A percentile compares a stretch with the other conserved stretches of the same genome.
phyloP scores from a whole-genome alignment of 2,888 invertebrate genomes.

The Cantharis rustica region DNA sequence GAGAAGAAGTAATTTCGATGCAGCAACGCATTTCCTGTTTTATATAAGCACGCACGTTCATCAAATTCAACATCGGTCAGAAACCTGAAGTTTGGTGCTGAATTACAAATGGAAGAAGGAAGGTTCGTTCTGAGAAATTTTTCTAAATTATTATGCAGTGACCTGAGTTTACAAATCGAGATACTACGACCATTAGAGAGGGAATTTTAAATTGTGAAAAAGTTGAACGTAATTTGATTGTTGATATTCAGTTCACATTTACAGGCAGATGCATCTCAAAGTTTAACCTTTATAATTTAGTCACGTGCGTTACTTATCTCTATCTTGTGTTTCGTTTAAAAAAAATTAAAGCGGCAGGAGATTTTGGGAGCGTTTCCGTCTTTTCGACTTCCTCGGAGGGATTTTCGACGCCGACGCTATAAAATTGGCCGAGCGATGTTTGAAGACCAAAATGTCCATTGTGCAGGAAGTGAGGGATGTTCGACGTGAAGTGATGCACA shows the following conservation, averaged over 20 bases:
- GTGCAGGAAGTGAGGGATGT: conserved; percentile 40
- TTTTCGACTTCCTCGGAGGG: conserved; percentile 40
- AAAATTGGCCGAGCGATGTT: conserved; percentile 35
- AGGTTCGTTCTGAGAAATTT: conserved; percentile 14
- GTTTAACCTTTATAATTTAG: conserved; percentile 28
- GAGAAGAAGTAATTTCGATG: not conserved
- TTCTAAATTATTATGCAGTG: conserved; percentile 19
- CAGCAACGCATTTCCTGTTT: conserved; percentile 8
- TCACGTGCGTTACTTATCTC: conserved; percentile 26
- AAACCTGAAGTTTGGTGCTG: not conserved
- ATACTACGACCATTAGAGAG: conserved; percentile 19
- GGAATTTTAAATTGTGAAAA: not conserved
- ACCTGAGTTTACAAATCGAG: conserved; percentile 17
- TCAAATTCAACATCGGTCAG: conserved; percentile 9
- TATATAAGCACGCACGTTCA: not conserved
- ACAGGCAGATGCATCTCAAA: conserved; percentile 33
- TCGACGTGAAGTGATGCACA: conserved; percentile 37
- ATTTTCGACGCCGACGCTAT: conserved; percentile 36
- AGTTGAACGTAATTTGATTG: conserved; percentile 29
- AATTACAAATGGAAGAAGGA: not conserved
- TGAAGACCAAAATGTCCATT: conserved; percentile 42
- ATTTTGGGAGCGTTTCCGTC: conserved; percentile 4
- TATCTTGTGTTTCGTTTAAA: conserved; percentile 13
- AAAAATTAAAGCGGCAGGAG: not conserved
- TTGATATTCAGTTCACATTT: conserved; percentile 32